These are phyloP conservation scores for Callipepla californica DNA, from an alignment of 2,113 vertebrate genomes.

Conservation along the genomic window DNA sequence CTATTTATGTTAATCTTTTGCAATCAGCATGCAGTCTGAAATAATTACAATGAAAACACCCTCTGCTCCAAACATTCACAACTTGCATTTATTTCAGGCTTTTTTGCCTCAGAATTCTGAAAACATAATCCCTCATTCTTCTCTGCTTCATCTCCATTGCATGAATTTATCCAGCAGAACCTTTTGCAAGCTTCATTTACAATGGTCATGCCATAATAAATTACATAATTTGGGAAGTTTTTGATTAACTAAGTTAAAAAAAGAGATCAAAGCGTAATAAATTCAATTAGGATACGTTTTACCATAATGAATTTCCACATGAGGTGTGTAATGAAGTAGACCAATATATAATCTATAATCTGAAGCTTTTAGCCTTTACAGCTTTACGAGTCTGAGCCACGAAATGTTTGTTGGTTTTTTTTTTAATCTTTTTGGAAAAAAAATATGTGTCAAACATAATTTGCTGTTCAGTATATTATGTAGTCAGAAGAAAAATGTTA, in stretches of 20 bases:
- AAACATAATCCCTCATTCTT: conserved; percentile 56
- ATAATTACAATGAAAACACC: conserved; percentile 68
- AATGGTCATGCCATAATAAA: conserved; percentile 45
- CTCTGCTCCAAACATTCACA: conserved; percentile 38
- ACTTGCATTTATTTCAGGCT: conserved; percentile 60
- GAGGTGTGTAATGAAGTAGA: background rate
- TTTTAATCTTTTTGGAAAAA: background rate
- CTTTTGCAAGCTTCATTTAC: conserved; percentile 54
- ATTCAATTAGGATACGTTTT: conserved; percentile 30
- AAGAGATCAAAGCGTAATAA: background rate
- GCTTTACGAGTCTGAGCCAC: background rate
- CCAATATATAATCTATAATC: background rate
- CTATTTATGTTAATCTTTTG: conserved; percentile 67
- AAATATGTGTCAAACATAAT: background rate
- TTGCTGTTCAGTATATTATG: background rate
- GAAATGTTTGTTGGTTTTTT: background rate
- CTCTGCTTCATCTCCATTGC: conserved; percentile 33
- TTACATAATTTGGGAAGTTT: conserved; percentile 11
- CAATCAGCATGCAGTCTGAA: conserved; percentile 66
- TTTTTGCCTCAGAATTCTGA: conserved; percentile 38
- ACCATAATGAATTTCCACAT: background rate
- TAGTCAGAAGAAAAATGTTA: background rate
- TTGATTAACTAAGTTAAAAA: conserved; percentile 38
- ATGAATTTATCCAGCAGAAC: conserved; percentile 15
- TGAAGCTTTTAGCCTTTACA: background rate